phyloP scores from a whole-genome alignment of 2,113 vertebrate species.

The Patagioenas fasciata region DNA sequence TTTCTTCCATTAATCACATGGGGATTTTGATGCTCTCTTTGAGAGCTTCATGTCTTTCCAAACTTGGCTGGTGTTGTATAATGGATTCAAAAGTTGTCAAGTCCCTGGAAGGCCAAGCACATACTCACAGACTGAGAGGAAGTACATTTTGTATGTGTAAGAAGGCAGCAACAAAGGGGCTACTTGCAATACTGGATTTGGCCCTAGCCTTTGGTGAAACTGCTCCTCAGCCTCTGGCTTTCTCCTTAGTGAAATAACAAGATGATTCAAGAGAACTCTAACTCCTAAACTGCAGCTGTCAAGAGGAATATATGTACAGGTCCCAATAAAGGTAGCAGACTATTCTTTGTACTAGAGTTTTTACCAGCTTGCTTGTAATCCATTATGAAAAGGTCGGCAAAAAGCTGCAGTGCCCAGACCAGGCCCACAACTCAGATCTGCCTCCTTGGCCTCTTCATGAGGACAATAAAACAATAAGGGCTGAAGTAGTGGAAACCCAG shows the following conservation, averaged over 20 bases:
- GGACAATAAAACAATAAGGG: neutral
- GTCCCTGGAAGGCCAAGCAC: neutral
- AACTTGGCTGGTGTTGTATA: neutral
- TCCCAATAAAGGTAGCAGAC: neutral
- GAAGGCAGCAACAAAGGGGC: neutral
- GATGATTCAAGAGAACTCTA: neutral
- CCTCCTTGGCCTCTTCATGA: neutral
- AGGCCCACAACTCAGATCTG: neutral
- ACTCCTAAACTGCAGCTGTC: neutral
- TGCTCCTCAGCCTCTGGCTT: neutral
- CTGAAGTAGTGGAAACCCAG: neutral
- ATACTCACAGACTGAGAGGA: rapidly evolving
- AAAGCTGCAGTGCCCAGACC: neutral
- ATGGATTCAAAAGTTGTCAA: neutral
- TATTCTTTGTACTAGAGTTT: neutral
- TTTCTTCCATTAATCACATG: neutral
- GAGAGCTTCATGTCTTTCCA: neutral
- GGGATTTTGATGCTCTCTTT: neutral
- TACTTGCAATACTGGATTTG: neutral
- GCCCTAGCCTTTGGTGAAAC: neutral
- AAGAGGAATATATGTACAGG: neutral
- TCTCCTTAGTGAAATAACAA: neutral
- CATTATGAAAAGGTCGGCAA: slow-evolving; percentile 9
- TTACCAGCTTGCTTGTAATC: neutral
- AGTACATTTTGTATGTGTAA: neutral